phyloP scores from a whole-genome alignment of 2,888 invertebrate genomes.

The Hemistola chrysoprasaria region DNA sequence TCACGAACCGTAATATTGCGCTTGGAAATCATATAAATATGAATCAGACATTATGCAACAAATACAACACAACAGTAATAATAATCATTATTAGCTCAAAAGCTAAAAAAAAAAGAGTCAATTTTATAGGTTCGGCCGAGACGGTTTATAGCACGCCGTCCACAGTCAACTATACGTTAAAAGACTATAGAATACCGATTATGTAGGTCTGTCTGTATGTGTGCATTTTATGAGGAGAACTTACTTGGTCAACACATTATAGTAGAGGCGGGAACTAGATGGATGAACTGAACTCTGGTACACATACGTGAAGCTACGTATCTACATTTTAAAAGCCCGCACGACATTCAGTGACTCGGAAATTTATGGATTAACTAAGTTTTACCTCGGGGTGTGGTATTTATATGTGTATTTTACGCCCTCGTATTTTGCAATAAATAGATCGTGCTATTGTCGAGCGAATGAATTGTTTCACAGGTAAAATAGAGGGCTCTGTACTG shows the following conservation, averaged over 20 bases:
- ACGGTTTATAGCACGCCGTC: neutral
- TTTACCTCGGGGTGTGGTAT: neutral
- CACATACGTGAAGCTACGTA: conserved; percentile 1
- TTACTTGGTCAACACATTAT: conserved; percentile 9
- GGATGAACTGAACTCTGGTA: neutral
- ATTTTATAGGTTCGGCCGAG: conserved; percentile 1
- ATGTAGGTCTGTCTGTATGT: no score
- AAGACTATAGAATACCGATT: no score
- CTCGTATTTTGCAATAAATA: conserved; percentile 3
- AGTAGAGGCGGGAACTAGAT: conserved; percentile 6
- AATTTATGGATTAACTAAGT: conserved; percentile 2
- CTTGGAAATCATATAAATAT: no score
- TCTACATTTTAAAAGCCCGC: conserved; percentile 5
- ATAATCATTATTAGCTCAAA: neutral
- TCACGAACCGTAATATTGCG: no score
- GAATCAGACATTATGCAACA: no score
- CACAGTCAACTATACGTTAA: no score
- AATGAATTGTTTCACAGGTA: no score
- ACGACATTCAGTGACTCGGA: conserved; percentile 1
- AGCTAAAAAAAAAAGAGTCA: neutral
- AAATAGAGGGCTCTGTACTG: no score
- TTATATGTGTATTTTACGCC: conserved; percentile 1
- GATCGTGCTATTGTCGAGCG: neutral
- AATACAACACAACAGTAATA: no score
- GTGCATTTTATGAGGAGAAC: neutral